A percentile compares a stretch with the other conserved stretches of the same genome.
These are phyloP conservation scores for Prochilodus magdalenae DNA, from an alignment of 2,113 vertebrate genomes.

Conservation along the genomic window DNA sequence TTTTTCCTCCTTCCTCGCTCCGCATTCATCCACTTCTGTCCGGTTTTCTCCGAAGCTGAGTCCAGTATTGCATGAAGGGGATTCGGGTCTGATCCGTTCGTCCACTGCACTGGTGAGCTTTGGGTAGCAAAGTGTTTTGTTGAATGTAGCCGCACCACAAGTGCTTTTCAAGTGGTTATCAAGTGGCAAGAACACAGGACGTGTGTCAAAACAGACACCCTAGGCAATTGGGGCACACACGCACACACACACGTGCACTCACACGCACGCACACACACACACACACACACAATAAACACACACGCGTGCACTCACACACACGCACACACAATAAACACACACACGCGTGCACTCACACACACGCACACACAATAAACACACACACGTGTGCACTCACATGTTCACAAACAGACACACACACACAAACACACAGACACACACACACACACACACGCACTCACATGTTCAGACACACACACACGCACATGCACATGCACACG, in stretches of 20 bases:
- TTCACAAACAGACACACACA: slow-evolving; percentile 43
- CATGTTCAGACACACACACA: too few relatives aligned
- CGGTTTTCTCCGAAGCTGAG: slow-evolving; percentile 45
- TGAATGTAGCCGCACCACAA: slow-evolving; percentile 70
- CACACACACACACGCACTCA: slow-evolving; percentile 35
- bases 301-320: slow-evolving; percentile 44
- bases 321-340: slow-evolving; percentile 44
- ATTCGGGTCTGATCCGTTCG: slow-evolving; percentile 54
- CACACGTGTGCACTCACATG: too few relatives aligned
- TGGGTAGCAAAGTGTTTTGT: slow-evolving; percentile 59
- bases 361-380: slow-evolving; percentile 49
- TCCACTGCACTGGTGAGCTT: slow-evolving; percentile 55
- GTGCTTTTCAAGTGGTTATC: slow-evolving; percentile 76
- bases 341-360: slow-evolving; percentile 41
- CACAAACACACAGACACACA: slow-evolving; percentile 44
- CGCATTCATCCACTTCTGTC: slow-evolving; percentile 37
- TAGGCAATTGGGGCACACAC: slow-evolving; percentile 50
- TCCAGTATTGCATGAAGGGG: slow-evolving; percentile 53
- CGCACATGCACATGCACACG: slow-evolving; percentile 34
- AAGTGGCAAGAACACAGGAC: slow-evolving; percentile 56
- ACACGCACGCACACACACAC: slow-evolving; percentile 23
- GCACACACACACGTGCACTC: slow-evolving; percentile 29
- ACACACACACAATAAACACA: too few relatives aligned
- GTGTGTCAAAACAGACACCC: slow-evolving; percentile 33
- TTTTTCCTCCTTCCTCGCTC: slow-evolving; percentile 66